Evolutionary conservation across 2,888 invertebrate species (phyloP).

Genomic region (Eupithecia inturbata): DNA sequence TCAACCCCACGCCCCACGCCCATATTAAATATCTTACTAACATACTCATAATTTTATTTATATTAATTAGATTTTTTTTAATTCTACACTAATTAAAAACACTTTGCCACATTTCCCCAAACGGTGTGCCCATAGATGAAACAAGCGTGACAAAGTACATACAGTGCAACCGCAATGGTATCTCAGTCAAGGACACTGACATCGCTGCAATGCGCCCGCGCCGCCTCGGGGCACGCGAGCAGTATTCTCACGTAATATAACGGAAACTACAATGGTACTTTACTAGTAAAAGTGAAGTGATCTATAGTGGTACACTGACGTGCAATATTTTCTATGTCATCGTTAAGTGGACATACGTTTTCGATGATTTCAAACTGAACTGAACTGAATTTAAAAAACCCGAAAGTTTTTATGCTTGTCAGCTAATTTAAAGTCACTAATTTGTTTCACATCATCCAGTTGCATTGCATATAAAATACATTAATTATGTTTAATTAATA

Average conservation of each 20-base stretch:
- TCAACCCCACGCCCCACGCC: background rate
- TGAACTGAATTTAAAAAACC: background rate
- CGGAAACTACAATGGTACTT: constrained; percentile 42
- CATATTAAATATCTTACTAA: background rate
- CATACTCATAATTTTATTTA: background rate
- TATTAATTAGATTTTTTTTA: background rate
- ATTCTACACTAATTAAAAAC: constrained; percentile 1
- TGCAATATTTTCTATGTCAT: constrained; percentile 4
- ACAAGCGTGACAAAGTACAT: constrained; percentile 9
- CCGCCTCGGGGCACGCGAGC: constrained; percentile 36
- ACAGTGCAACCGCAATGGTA: constrained; percentile 31
- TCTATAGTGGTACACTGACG: constrained; percentile 26
- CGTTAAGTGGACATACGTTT: background rate
- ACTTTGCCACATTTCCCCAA: constrained; percentile 9
- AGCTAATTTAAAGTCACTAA: background rate
- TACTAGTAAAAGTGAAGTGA: constrained; percentile 53
- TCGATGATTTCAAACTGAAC: background rate
- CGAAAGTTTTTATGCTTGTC: background rate
- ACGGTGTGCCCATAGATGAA: constrained; percentile 12
- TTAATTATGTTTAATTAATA: background rate
- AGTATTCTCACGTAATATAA: constrained; percentile 39
- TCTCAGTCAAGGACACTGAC: constrained; percentile 45
- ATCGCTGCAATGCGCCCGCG: constrained; percentile 34
- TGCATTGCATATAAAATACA: background rate
- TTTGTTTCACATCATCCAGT: background rate